phyloP scores from a whole-genome alignment of 2,797 vertebrate species.

The Ceryle rudis region DNA sequence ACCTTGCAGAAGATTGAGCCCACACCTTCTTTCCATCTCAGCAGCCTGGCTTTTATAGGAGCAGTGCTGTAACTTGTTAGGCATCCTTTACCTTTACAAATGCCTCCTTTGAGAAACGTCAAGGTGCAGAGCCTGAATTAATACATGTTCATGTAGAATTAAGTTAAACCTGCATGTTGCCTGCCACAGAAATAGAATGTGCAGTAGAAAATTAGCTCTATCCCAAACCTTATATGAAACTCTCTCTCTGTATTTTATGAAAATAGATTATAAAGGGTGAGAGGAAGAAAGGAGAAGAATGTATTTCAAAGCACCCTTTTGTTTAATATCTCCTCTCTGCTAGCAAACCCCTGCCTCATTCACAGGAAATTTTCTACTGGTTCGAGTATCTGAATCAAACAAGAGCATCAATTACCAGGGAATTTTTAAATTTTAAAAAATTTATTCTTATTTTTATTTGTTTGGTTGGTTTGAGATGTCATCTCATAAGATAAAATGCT shows the following conservation, averaged over 20 bases:
- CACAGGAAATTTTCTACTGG: neutral
- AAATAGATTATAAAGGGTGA: neutral
- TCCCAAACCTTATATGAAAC: neutral
- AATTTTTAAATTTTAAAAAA: no score
- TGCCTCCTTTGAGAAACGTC: neutral
- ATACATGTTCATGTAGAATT: neutral
- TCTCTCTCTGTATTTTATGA: neutral
- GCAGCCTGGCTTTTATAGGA: neutral
- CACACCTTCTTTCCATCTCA: neutral
- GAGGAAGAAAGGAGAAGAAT: neutral
- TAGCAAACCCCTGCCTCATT: neutral
- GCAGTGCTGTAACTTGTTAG: neutral
- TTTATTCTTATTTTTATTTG: neutral
- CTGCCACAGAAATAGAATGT: neutral
- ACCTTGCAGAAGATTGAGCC: neutral
- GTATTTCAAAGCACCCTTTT: neutral
- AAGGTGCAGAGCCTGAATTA: neutral
- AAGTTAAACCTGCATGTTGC: neutral
- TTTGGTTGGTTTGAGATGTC: neutral
- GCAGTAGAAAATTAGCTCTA: neutral
- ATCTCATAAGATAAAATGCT: neutral
- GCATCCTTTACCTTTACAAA: neutral
- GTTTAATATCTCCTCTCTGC: neutral
- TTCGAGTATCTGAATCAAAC: neutral
- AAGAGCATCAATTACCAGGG: neutral